Conservation (phyloP, 2,888 invertebrate genomes). For the Catocala fraxini region DNA sequence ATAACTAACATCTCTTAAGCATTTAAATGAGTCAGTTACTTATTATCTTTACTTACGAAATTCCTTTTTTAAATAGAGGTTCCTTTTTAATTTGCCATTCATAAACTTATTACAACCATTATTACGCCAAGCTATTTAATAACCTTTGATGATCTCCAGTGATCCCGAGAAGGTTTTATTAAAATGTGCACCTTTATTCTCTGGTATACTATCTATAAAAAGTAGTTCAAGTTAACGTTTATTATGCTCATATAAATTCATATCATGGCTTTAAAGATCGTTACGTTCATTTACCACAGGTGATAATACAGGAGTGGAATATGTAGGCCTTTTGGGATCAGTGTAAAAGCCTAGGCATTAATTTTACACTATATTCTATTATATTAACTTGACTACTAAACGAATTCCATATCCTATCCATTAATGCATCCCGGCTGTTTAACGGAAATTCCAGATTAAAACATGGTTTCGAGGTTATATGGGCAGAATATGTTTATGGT, state of each 20-base stretch:
- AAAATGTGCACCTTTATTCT: constrained; percentile 14
- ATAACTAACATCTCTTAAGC: no score
- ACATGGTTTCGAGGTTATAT: no score
- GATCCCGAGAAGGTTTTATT: constrained; percentile 24
- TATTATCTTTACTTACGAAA: no score
- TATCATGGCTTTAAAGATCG: constrained; percentile 28
- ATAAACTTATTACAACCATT: neutral
- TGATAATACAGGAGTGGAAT: constrained; percentile 11
- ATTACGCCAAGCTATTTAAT: neutral
- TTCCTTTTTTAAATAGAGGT: no score
- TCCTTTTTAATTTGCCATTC: neutral
- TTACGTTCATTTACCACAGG: constrained; percentile 25
- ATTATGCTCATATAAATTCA: constrained; percentile 43
- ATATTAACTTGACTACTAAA: no score
- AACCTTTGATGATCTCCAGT: constrained; percentile 1
- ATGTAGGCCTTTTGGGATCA: neutral
- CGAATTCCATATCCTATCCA: no score
- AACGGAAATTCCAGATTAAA: no score
- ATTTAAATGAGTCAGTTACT: no score
- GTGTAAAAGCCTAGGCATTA: neutral
- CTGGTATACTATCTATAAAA: constrained; percentile 21
- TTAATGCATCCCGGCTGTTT: no score
- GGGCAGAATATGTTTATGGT: no score
- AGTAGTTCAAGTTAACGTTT: constrained; percentile 24
- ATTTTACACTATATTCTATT: no score